Conservation (phyloP, 1,140 invertebrate genomes). For the Drosophila nigrodunni region DNA sequence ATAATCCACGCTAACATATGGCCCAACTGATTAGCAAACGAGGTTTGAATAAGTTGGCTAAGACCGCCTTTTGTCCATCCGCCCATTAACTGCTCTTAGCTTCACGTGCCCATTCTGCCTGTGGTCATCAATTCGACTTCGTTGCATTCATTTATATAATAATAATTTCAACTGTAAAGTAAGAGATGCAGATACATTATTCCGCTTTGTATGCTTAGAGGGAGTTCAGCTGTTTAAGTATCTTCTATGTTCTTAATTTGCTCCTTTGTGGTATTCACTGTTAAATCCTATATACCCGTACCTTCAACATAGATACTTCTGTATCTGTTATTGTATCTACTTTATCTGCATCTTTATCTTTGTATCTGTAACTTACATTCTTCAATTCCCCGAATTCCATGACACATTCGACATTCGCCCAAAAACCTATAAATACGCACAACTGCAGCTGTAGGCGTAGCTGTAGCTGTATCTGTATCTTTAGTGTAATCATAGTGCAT, state of each 20-base stretch:
- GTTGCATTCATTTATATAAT: constrained; percentile 47
- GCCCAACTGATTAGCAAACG: constrained; percentile 61
- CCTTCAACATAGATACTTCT: no score
- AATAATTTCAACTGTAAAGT: background rate
- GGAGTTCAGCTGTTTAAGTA: no score
- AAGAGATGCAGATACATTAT: no score
- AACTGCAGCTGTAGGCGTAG: background rate
- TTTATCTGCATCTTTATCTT: constrained; percentile 24
- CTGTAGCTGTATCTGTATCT: constrained; percentile 16
- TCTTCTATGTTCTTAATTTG: no score
- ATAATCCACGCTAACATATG: constrained; percentile 77
- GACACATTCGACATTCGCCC: constrained; percentile 52
- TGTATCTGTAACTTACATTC: constrained; percentile 1
- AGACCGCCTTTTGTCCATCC: background rate
- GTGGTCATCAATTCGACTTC: constrained; percentile 50
- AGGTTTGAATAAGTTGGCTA: constrained; percentile 28
- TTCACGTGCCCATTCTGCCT: constrained; percentile 46
- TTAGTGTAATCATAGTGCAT: constrained; percentile 60
- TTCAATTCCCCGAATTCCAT: constrained; percentile 38
- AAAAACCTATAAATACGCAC: constrained; percentile 65
- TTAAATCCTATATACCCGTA: no score
- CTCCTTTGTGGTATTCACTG: no score
- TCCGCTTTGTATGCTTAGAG: no score
- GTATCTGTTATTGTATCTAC: no score
- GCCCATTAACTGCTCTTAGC: constrained; percentile 11